phyloP scores from a whole-genome alignment of 1,140 invertebrate species.

The Apis laboriosa region DNA sequence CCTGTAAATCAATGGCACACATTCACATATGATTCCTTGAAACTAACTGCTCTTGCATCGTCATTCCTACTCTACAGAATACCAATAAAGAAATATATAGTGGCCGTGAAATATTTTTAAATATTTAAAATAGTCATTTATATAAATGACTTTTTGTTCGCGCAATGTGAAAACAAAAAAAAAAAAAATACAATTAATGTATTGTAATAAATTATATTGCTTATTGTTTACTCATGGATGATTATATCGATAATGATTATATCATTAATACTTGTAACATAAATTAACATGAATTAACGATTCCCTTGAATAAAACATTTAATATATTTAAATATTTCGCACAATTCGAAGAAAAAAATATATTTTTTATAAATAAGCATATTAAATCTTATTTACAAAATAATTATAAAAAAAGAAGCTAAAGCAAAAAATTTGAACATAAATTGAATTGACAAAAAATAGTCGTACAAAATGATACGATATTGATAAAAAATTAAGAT shows the following conservation, averaged over 20 bases:
- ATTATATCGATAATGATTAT: background rate
- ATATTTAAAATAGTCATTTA: background rate
- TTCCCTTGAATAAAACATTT: no score
- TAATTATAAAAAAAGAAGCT: no score
- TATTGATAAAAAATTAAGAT: no score
- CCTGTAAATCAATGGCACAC: slow-evolving; percentile 31
- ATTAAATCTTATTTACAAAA: background rate
- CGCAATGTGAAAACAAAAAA: background rate
- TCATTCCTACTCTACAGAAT: background rate
- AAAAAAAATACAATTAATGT: background rate
- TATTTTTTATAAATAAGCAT: no score
- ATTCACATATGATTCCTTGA: slow-evolving; percentile 18
- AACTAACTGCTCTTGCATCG: slow-evolving; percentile 11
- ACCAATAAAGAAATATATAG: background rate
- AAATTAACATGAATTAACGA: background rate
- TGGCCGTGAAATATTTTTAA: background rate
- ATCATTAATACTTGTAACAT: background rate
- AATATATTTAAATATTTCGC: no score
- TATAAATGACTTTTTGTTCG: background rate
- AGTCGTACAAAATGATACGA: no score
- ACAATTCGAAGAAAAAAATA: background rate
- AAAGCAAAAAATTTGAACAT: no score
- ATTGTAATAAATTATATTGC: background rate
- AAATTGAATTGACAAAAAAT: no score
- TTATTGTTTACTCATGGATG: no score